phyloP scores from a whole-genome alignment of 2,113 vertebrate species.

The Xerus inauris region DNA sequence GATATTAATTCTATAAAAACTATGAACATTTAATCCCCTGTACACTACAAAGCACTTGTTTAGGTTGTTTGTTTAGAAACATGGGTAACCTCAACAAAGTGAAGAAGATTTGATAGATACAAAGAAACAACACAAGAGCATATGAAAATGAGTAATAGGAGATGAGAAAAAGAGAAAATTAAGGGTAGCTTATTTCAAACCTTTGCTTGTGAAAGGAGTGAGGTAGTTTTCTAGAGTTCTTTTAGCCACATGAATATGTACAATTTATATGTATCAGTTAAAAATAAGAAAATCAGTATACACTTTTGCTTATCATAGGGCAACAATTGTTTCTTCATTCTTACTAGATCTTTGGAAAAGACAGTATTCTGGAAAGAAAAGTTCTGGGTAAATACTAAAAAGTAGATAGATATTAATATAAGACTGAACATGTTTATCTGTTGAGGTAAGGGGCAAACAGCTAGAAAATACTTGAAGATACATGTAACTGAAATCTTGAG shows the following conservation, averaged over 20 bases:
- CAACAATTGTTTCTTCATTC: too few relatives aligned
- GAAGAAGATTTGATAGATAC: neutral
- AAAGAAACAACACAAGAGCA: neutral
- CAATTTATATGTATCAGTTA: too few relatives aligned
- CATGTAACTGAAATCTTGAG: neutral
- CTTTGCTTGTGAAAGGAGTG: neutral
- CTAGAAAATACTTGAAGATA: neutral
- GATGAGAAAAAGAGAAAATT: neutral
- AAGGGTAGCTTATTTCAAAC: neutral
- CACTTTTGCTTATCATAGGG: too few relatives aligned
- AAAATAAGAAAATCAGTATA: too few relatives aligned
- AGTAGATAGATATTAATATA: neutral
- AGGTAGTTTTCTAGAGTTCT: neutral
- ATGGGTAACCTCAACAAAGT: neutral
- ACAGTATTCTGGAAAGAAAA: too few relatives aligned
- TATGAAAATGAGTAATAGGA: neutral
- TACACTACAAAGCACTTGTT: neutral
- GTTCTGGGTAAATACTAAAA: too few relatives aligned
- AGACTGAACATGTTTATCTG: neutral
- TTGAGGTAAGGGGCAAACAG: neutral
- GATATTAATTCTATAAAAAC: neutral
- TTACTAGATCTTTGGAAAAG: too few relatives aligned
- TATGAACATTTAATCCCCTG: neutral
- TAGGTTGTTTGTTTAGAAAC: neutral
- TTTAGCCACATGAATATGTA: neutral